Conservation (phyloP, 2,888 invertebrate genomes). For the Heliconius ethilla region DNA sequence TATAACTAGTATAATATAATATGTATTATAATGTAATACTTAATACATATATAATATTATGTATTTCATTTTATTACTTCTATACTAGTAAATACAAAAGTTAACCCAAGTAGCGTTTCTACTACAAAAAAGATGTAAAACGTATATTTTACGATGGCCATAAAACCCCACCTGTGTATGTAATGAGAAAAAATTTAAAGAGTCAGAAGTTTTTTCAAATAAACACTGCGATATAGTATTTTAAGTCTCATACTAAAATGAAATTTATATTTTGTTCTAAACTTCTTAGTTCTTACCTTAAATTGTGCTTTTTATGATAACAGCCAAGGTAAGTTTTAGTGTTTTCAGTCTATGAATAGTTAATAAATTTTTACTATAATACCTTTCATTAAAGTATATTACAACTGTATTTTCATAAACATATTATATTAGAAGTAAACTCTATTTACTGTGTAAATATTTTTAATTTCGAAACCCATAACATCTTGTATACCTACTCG, state of each 20-base stretch:
- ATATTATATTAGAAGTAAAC: too few species aligned
- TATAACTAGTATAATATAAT: too few species aligned
- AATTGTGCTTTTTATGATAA: not conserved
- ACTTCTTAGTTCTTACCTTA: not conserved
- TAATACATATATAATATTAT: not conserved
- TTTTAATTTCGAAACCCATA: too few species aligned
- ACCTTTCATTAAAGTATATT: too few species aligned
- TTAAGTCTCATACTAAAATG: not conserved
- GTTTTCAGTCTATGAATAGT: too few species aligned
- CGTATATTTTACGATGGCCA: slow-evolving; percentile 18
- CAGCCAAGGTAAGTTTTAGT: not conserved
- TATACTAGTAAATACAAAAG: not conserved
- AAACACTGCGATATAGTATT: not conserved
- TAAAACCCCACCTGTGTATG: slow-evolving; percentile 18
- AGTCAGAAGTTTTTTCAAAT: slow-evolving; percentile 1
- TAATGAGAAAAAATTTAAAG: slow-evolving; percentile 9
- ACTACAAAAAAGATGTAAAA: slow-evolving; percentile 12
- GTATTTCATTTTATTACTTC: not conserved
- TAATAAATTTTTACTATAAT: too few species aligned
- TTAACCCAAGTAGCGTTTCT: not conserved
- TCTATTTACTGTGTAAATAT: too few species aligned
- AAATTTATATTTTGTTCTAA: too few species aligned
- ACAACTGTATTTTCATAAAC: too few species aligned
- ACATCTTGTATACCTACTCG: too few species aligned
- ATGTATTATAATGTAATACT: too few species aligned